Percentiles rank a stretch among this genome's conserved stretches.
Conservation (phyloP, 1,140 invertebrate species). For the Amyelois transitella region DNA sequence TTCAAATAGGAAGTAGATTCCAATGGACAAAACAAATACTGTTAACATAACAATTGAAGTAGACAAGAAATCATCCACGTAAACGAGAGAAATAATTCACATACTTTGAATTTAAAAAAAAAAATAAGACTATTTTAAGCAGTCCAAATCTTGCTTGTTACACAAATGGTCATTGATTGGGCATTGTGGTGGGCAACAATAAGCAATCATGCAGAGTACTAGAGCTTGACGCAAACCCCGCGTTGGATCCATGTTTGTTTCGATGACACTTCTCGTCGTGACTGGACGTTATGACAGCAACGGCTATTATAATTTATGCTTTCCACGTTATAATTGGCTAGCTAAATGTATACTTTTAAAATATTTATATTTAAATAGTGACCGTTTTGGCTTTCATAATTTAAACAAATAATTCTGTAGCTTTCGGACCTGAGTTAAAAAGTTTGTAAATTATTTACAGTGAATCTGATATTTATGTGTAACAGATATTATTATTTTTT, state of each 20-base stretch:
- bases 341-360: too few relatives aligned
- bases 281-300: slow-evolving; percentile 3
- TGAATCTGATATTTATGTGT: too few relatives aligned
- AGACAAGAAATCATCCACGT: not conserved
- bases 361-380: too few relatives aligned
- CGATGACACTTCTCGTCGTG: slow-evolving; percentile 17
- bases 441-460: too few relatives aligned
- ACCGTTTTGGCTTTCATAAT: too few relatives aligned
- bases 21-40: not conserved
- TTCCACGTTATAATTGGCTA: too few relatives aligned
- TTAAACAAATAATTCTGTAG: too few relatives aligned
- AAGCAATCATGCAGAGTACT: slow-evolving; percentile 51
- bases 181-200: slow-evolving; percentile 56
- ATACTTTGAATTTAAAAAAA: slow-evolving; percentile 4
- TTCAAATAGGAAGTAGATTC: not conserved
- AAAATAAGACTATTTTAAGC: slow-evolving; percentile 7
- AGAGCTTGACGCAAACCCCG: slow-evolving; percentile 23
- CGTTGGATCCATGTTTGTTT: slow-evolving; percentile 13
- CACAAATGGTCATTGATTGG: slow-evolving; percentile 48
- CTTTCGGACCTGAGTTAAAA: too few relatives aligned
- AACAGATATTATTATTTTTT: too few relatives aligned
- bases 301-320: not conserved
- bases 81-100: not conserved
- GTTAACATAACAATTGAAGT: not conserved
- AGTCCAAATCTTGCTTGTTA: slow-evolving; percentile 10